Evolutionary conservation across 30 jellyfish, hydroid and myxozoan genomes (phyloP), one percentile per base, ranked within the genome.

Genomic region (Calvadosia cruxmelitensis): DNA sequence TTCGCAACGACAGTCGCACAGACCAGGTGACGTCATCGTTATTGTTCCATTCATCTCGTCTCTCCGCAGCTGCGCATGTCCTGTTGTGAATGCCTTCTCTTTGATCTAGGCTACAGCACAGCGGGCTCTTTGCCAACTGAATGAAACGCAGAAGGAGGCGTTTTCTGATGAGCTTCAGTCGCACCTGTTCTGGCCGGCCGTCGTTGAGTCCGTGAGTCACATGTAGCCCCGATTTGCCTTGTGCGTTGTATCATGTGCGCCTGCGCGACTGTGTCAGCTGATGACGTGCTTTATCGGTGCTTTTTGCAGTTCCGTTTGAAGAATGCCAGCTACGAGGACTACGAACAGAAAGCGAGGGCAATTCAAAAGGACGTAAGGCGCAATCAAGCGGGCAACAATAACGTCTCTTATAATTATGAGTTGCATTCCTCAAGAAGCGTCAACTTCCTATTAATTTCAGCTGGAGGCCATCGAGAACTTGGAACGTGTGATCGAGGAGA

Each of bases 341-440:
- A 81, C 53, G 35, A 76, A 1, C 76, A 81, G 10, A 26, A 27
- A 29, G 92, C 84, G n/a, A 33, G 48, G 3, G 61, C 53, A 23
- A 89, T 89, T 5, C 93, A 80, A 57, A 42, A 57, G 13, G 85
- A 69, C 61, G 98, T 89, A 72, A 53, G 95, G 33, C 27, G 33
- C 24, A 3, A n/a, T n/a, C n/a, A n/a, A n/a, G n/a, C n/a, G n/a
- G n/a, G n/a, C n/a, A n/a, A n/a, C n/a, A n/a, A n/a, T n/a, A n/a
- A n/a, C n/a, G n/a, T n/a, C n/a, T n/a, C n/a, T 3, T 33, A 7
- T 50, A 25, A 16, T 24, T 72, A n/a, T n/a, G n/a, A n/a, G n/a
- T n/a, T n/a, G n/a, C n/a, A n/a, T n/a, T n/a, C n/a, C n/a, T n/a
- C n/a, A n/a, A n/a, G n/a, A n/a, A n/a, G n/a, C n/a, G n/a, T n/a